These are phyloP conservation scores for Cephus pygmeus DNA, from an alignment of 2,888 invertebrate species.

Conservation along the genomic window DNA sequence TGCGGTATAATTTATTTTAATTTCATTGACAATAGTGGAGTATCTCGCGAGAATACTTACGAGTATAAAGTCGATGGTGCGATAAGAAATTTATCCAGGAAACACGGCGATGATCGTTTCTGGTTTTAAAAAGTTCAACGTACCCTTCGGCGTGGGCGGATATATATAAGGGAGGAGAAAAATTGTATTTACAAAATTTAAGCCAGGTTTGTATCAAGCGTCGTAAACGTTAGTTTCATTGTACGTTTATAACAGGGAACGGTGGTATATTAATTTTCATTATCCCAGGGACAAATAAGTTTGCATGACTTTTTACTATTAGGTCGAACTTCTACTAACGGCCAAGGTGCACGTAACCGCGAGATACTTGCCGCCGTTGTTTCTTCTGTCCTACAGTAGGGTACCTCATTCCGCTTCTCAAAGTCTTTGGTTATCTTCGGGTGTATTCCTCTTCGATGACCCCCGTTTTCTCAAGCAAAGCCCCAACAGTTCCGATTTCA, in stretches of 20 bases:
- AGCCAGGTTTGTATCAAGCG: not conserved
- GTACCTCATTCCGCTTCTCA: not conserved
- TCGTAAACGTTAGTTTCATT: not conserved
- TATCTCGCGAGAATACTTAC: not conserved
- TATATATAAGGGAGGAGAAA: not conserved
- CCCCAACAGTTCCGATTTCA: not conserved
- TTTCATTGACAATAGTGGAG: slow-evolving; percentile 12
- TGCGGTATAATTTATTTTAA: slow-evolving; percentile 20
- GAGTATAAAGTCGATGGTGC: not conserved
- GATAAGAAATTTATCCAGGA: not conserved
- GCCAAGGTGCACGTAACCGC: slow-evolving; percentile 37
- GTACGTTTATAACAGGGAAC: not conserved
- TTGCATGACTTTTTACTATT: slow-evolving; percentile 52
- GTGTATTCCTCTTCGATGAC: not conserved
- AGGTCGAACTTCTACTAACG: slow-evolving; percentile 29
- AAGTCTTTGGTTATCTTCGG: not conserved
- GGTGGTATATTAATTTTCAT: slow-evolving; percentile 50
- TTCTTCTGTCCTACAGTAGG: slow-evolving; percentile 10
- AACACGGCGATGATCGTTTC: not conserved
- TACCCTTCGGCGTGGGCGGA: not conserved
- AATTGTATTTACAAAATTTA: not conserved
- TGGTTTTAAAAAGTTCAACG: not conserved
- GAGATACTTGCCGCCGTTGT: slow-evolving; percentile 11
- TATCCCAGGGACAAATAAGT: slow-evolving; percentile 50
- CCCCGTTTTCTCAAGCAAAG: not conserved